These are phyloP conservation scores for Malurus elegans DNA, from an alignment of 2,113 vertebrate genomes.

Conservation along the genomic window DNA sequence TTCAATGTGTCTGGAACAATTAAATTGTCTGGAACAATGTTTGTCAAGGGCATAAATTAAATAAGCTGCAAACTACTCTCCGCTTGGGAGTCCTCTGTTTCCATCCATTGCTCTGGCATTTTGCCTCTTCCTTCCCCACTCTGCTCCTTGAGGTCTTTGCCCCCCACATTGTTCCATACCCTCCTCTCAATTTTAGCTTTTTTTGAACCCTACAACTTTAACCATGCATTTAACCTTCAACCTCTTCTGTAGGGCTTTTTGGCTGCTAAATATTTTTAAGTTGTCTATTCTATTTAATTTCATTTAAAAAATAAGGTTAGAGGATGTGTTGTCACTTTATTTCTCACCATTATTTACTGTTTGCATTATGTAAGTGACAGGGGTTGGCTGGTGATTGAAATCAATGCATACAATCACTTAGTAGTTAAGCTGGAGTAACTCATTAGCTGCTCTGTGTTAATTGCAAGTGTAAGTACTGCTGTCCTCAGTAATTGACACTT, in stretches of 20 bases:
- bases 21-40: neutral
- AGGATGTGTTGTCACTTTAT: neutral
- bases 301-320: neutral
- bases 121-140: neutral
- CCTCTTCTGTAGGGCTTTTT: neutral
- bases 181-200: neutral
- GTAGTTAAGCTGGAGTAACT: neutral
- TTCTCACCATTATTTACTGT: neutral
- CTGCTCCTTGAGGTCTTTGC: neutral
- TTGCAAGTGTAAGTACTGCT: neutral
- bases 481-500: neutral
- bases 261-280: neutral
- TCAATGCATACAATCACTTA: neutral
- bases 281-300: neutral
- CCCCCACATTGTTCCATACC: neutral
- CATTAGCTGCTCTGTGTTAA: neutral
- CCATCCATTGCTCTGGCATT: neutral
- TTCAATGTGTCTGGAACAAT: neutral
- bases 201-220: neutral
- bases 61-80: neutral
- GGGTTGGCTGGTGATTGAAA: neutral
- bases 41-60: neutral
- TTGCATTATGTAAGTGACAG: neutral
- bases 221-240: accelerated
- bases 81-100: neutral